A percentile compares a stretch with the other conserved stretches of the same genome.
Evolutionary conservation across 2,113 vertebrate genomes (phyloP).

Genomic region (Myanophis thanlyinensis): DNA sequence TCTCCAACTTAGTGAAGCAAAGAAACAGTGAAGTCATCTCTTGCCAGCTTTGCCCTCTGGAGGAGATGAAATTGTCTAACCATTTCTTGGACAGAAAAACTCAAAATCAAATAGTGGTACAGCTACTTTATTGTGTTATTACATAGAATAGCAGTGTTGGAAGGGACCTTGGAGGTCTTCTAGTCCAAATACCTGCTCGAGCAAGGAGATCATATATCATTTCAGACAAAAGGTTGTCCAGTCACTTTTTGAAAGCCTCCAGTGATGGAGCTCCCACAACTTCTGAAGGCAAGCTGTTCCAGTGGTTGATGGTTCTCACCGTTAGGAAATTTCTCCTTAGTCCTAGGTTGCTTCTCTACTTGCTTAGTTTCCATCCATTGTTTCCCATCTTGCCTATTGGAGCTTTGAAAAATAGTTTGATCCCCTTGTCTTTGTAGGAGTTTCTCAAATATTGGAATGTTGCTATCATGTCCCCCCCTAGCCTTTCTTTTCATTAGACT

Average conservation of each 20-base stretch:
- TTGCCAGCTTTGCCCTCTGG: background rate
- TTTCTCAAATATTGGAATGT: background rate
- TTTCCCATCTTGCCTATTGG: background rate
- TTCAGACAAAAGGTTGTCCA: background rate
- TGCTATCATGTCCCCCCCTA: background rate
- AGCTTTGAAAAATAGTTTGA: background rate
- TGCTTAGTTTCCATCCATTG: background rate
- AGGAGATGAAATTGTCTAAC: background rate
- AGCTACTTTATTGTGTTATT: background rate
- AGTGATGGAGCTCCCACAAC: background rate
- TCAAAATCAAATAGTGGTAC: background rate
- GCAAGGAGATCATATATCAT: background rate
- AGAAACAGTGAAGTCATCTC: background rate
- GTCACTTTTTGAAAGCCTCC: background rate
- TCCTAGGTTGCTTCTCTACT: background rate
- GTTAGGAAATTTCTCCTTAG: background rate
- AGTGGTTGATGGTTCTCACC: background rate
- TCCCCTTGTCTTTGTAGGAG: background rate
- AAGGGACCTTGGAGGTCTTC: background rate
- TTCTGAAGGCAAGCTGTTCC: background rate
- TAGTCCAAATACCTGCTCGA: background rate
- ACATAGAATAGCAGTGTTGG: background rate
- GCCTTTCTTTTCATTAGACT: background rate
- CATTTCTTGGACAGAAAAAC: background rate
- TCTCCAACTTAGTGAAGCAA: background rate